phyloP scores from a whole-genome alignment of 1,140 invertebrate genomes.

The Atta cephalotes region DNA sequence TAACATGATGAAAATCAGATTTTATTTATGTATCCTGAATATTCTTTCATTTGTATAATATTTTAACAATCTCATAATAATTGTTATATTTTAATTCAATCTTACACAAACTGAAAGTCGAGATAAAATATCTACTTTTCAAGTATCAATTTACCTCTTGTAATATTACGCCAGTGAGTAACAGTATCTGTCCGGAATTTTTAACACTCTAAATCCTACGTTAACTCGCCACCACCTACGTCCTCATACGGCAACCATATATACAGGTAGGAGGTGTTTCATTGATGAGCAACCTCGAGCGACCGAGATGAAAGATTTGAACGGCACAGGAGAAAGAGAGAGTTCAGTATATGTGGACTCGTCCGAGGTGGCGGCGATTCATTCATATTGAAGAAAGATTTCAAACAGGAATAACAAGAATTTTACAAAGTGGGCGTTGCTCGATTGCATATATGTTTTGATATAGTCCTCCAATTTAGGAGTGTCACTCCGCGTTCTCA shows the following conservation, averaged over 20 bases:
- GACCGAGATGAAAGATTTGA: constrained; percentile 50
- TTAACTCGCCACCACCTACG: constrained; percentile 72
- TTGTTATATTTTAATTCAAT: not conserved
- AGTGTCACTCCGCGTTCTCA: constrained; percentile 22
- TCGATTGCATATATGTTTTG: constrained; percentile 47
- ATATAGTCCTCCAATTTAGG: constrained; percentile 61
- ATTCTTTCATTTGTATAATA: not conserved
- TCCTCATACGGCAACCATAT: constrained; percentile 42
- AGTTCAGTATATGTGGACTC: not conserved
- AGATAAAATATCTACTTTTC: constrained; percentile 9
- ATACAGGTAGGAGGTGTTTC: constrained; percentile 72
- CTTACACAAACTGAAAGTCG: not conserved
- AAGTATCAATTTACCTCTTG: constrained; percentile 7
- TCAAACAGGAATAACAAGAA: constrained; percentile 70
- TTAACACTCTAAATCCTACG: constrained; percentile 72
- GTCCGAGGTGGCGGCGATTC: constrained; percentile 53
- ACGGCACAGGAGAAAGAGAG: constrained; percentile 30
- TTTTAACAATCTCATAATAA: not conserved
- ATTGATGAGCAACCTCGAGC: constrained; percentile 72
- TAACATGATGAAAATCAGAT: not conserved
- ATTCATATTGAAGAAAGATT: constrained; percentile 74
- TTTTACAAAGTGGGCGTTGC: constrained; percentile 68
- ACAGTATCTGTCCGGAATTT: constrained; percentile 67
- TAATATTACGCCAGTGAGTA: constrained; percentile 58
- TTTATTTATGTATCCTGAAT: not conserved